A percentile compares a stretch with the other conserved stretches of the same genome.
Conservation (phyloP, 1,140 invertebrate species). For the Mactra quadrangularis region DNA sequence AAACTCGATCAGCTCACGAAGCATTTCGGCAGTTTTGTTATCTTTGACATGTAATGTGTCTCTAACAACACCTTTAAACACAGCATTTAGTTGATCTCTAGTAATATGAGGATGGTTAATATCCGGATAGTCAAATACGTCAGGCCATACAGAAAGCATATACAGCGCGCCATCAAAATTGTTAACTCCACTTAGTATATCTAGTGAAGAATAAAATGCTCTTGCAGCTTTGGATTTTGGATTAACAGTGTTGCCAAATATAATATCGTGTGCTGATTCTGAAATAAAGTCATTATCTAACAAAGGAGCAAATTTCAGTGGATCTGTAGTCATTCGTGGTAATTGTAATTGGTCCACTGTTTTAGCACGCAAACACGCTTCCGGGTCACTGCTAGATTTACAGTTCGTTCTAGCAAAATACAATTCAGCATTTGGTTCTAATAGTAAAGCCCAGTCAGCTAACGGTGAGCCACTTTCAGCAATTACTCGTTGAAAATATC, state of each 20-base stretch:
- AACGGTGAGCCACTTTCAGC: slow-evolving; percentile 65
- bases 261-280: slow-evolving; percentile 33
- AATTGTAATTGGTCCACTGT: not conserved
- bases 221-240: slow-evolving; percentile 2
- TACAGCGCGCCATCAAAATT: slow-evolving; percentile 35
- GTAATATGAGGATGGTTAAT: not conserved
- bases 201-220: slow-evolving; percentile 46
- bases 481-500: slow-evolving; percentile 66
- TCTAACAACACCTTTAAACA: not conserved
- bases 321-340: not conserved
- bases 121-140: not conserved
- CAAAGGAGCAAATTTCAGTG: slow-evolving; percentile 23
- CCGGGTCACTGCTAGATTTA: not conserved
- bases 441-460: not conserved
- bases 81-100: not conserved
- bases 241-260: not conserved
- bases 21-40: not conserved
- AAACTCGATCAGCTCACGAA: not conserved
- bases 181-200: slow-evolving; percentile 54
- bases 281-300: slow-evolving; percentile 51
- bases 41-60: not conserved
- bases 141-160: not conserved
- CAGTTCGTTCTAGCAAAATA: not conserved
- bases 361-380: not conserved
- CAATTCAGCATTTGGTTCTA: slow-evolving; percentile 9